phyloP scores from a whole-genome alignment of 2,888 invertebrate genomes.

The Hyposoter dolosus region DNA sequence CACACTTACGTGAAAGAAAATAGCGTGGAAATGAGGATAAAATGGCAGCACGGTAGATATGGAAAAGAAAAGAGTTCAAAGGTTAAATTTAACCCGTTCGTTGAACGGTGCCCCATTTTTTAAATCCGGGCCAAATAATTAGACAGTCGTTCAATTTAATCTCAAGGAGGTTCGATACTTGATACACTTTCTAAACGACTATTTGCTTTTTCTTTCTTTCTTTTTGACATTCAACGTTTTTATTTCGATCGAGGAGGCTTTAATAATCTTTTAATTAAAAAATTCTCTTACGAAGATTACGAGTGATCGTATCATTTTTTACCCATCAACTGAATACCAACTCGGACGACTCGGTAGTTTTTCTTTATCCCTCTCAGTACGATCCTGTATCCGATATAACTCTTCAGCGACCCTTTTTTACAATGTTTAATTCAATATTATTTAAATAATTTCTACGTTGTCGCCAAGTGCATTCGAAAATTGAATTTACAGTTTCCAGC shows the following conservation, averaged over 20 bases:
- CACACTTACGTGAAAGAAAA: conserved; percentile 84
- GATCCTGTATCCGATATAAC: background rate
- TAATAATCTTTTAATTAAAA: background rate
- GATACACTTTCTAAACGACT: background rate
- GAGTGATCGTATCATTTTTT: background rate
- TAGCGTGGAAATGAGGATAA: conserved; percentile 84
- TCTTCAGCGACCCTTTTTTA: background rate
- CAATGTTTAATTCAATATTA: background rate
- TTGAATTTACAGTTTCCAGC: background rate
- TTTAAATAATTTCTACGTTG: background rate
- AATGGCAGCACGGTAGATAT: conserved; percentile 83
- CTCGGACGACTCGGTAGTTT: background rate
- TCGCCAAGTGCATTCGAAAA: background rate
- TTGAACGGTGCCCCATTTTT: conserved; percentile 65
- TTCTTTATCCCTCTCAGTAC: background rate
- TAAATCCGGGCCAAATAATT: conserved; percentile 42
- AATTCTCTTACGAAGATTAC: background rate
- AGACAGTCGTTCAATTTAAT: conserved; percentile 44
- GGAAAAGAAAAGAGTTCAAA: conserved; percentile 81
- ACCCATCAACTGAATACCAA: background rate
- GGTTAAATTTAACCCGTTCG: conserved; percentile 79
- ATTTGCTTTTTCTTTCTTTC: background rate
- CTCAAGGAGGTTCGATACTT: conserved; percentile 43
- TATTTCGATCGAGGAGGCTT: background rate
- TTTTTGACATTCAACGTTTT: background rate